Evolutionary conservation across 2,888 invertebrate species (phyloP).

Genomic region (Troides oblongomaculatus): DNA sequence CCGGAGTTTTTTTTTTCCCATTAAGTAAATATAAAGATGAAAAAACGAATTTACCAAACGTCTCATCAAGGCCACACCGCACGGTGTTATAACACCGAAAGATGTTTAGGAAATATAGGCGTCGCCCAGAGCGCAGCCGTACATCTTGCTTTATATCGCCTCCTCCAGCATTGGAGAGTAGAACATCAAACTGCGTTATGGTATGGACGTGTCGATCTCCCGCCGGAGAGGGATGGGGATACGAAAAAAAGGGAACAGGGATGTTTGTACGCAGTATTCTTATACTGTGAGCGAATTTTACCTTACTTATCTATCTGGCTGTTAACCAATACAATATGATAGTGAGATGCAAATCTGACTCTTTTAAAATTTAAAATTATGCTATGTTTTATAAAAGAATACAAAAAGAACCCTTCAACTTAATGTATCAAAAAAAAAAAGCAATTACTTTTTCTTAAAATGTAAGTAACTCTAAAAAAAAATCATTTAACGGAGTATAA

Average conservation of each 20-base stretch:
- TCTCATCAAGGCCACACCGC: slow-evolving; percentile 65
- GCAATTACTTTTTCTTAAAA: too few relatives aligned
- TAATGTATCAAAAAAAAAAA: too few relatives aligned
- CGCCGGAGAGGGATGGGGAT: slow-evolving; percentile 57
- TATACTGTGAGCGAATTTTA: slow-evolving; percentile 66
- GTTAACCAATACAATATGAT: neutral
- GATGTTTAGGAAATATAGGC: slow-evolving; percentile 80
- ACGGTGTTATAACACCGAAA: slow-evolving; percentile 69
- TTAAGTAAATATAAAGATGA: neutral
- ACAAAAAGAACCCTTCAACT: too few relatives aligned
- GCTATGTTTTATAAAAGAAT: too few relatives aligned
- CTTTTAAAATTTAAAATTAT: too few relatives aligned
- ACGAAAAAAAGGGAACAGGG: slow-evolving; percentile 52
- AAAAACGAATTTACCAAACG: slow-evolving; percentile 42
- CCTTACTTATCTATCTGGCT: neutral
- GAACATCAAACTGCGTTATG: slow-evolving; percentile 79
- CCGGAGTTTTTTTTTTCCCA: neutral
- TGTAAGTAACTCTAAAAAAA: too few relatives aligned
- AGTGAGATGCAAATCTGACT: too few relatives aligned
- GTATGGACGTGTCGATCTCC: slow-evolving; percentile 74
- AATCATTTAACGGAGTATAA: too few relatives aligned
- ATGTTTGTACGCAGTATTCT: slow-evolving; percentile 68
- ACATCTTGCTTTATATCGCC: slow-evolving; percentile 75
- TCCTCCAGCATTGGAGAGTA: slow-evolving; percentile 79
- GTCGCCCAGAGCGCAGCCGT: slow-evolving; percentile 78